Conservation (phyloP, 1,140 invertebrate species). For the Megalopta genalis region DNA sequence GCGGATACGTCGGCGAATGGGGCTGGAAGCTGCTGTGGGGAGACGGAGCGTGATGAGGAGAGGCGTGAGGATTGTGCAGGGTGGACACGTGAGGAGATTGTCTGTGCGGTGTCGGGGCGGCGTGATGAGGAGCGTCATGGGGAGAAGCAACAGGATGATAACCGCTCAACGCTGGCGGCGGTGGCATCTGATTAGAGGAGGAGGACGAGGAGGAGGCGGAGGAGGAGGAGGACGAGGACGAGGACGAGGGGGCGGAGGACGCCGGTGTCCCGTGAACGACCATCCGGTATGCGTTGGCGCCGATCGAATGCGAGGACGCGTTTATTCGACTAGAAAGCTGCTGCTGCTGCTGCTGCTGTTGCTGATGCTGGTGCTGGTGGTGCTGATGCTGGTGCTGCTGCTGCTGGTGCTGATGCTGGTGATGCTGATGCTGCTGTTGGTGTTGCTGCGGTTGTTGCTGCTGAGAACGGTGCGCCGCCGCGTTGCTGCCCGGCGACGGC, state of each 20-base stretch:
- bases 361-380: conserved; percentile 39
- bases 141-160: conserved; percentile 64
- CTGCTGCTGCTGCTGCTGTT: conserved; percentile 41
- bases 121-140: conserved; percentile 63
- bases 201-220: conserved; percentile 53
- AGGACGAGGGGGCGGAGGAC: conserved; percentile 49
- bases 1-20: conserved; percentile 75
- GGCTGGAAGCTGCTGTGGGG: conserved; percentile 72
- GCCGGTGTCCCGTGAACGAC: conserved; percentile 55
- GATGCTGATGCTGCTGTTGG: conserved; percentile 54
- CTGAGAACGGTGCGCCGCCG: conserved; percentile 46
- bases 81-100: conserved; percentile 71
- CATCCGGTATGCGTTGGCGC: conserved; percentile 60
- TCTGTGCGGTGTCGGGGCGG: conserved; percentile 65
- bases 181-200: conserved; percentile 65
- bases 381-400: conserved; percentile 54
- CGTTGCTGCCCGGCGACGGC: conserved; percentile 41
- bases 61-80: conserved; percentile 67
- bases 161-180: conserved; percentile 56
- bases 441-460: conserved; percentile 49
- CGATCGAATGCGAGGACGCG: conserved; percentile 49
- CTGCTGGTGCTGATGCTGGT: conserved; percentile 9
- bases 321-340: conserved; percentile 68
- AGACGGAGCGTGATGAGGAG: conserved; percentile 69
- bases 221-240: conserved; percentile 45